These are phyloP conservation scores for Dolichotis patagonum DNA, from an alignment of 2,113 vertebrate species.

Conservation along the genomic window DNA sequence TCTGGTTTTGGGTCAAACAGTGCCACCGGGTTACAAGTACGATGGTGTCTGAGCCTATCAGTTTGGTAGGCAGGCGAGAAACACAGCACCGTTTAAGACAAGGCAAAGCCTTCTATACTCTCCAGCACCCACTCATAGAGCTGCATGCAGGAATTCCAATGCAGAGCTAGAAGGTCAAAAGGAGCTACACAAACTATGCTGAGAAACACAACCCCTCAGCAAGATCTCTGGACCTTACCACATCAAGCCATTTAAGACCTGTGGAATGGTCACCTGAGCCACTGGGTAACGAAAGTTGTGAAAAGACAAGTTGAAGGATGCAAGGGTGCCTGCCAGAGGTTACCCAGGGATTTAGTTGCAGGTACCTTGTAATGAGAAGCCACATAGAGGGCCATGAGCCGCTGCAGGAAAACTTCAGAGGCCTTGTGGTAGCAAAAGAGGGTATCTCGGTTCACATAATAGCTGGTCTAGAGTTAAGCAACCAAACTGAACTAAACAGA, in stretches of 20 bases:
- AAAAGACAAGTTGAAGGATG: not conserved
- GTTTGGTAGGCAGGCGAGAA: not conserved
- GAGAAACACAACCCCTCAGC: not conserved
- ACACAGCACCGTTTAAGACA: not conserved
- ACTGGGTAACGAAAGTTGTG: not conserved
- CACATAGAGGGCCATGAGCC: conserved; percentile 98
- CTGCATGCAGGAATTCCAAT: not conserved
- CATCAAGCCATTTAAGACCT: not conserved
- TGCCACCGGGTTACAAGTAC: not conserved
- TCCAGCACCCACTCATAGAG: rapidly evolving
- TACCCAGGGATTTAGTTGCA: rapidly evolving
- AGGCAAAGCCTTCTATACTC: not conserved
- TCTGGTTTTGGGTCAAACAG: not conserved
- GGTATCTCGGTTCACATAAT: conserved; percentile 98
- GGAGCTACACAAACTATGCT: not conserved
- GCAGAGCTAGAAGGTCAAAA: not conserved
- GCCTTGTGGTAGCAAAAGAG: conserved; percentile 99
- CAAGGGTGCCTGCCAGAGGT: not conserved
- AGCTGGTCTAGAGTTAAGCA: conserved; percentile 90
- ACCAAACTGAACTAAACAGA: not conserved
- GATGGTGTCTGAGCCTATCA: not conserved
- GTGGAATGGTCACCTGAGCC: not conserved
- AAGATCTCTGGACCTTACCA: not conserved
- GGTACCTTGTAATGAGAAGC: conserved; percentile 98
- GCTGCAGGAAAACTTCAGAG: conserved; percentile 96